Evolutionary conservation across 2,113 vertebrate genomes (phyloP), one percentile per base, ranked within the genome.

Genomic region (Fukomys damarensis): DNA sequence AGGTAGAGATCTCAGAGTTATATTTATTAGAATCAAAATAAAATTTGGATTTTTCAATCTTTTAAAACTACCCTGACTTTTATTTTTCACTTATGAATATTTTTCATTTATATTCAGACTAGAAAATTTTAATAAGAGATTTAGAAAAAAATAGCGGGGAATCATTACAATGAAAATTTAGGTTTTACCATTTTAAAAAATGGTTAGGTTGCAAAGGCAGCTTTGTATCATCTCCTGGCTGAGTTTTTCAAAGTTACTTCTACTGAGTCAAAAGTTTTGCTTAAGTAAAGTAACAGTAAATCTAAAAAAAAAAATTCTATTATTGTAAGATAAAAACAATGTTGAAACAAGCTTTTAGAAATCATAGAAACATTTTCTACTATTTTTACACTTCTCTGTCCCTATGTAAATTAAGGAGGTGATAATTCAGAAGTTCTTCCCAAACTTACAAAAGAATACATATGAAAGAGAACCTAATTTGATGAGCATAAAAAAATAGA

Each of bases 21-120:
- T 80, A 91, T 85, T 88, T 87, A 86, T 88, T 63, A 94, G 94
- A 90, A 82, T 90, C 2, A 91, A 95, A 93, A 41, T 66, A 86
- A 77, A 74, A 65, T 3, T 59, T 77, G 8, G 14, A 54, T 32
- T 92, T 81, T 54, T 6, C 22, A 59, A 38, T 54, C 8, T 86
- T 52, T 30, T 76, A 65, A 96, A 88, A 46, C 16, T 81, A 32
- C 9, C 6, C 22, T 95, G 46, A 68, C 7, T 83, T 72, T 97
- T 79, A 66, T 58, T 74, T 97, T 95, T 79, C 19, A 6, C 46
- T 49, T 49, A 49, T 49, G 46, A 49, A 49, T 32, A 65, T 66
- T 56, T 92, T 93, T 52, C 3, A 54, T 70, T 85, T 89, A 65
- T 61, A 59, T 92, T 93, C 58, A 87, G 93, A 63, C 20, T 80